Conservation (phyloP, 1,140 invertebrate genomes). For the Bursaphelenchus mucronatus region DNA sequence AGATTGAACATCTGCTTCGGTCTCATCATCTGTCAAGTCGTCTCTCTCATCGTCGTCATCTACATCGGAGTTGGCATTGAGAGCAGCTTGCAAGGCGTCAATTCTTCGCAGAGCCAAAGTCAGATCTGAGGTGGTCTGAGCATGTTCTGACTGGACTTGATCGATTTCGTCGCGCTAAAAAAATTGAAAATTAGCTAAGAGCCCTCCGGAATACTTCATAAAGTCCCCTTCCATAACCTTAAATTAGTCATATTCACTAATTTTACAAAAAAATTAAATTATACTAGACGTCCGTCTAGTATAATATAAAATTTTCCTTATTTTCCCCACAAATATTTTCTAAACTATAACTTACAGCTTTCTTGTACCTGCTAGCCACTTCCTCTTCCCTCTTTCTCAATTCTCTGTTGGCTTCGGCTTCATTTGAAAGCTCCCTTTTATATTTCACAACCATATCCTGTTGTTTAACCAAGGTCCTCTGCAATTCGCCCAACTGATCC, state of each 20-base stretch:
- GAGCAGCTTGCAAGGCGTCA: constrained; percentile 15
- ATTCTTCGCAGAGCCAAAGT: not conserved
- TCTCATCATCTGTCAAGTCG: constrained; percentile 4
- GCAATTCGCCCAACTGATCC: constrained; percentile 8
- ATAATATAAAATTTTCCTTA: no score
- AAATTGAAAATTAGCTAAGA: not conserved
- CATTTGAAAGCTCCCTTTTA: not conserved
- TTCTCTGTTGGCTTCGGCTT: constrained; percentile 5
- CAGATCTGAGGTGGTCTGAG: constrained; percentile 4
- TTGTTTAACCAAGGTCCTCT: constrained; percentile 8
- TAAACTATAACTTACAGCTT: not conserved
- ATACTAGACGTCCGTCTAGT: no score
- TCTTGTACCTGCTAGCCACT: constrained; percentile 7
- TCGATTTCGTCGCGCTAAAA: constrained; percentile 20
- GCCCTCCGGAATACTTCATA: no score
- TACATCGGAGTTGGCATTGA: constrained; percentile 3
- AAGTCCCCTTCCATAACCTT: no score
- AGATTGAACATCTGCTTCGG: no score
- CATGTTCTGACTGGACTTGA: not conserved
- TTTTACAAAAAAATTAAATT: no score
- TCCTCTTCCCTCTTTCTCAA: constrained; percentile 9
- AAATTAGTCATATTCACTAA: no score
- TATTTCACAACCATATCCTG: constrained; percentile 2
- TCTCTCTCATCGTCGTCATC: constrained; percentile 7
- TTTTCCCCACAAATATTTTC: not conserved